phyloP scores from a whole-genome alignment of 2,797 vertebrate species.

The Rhinatrema bivittatum region DNA sequence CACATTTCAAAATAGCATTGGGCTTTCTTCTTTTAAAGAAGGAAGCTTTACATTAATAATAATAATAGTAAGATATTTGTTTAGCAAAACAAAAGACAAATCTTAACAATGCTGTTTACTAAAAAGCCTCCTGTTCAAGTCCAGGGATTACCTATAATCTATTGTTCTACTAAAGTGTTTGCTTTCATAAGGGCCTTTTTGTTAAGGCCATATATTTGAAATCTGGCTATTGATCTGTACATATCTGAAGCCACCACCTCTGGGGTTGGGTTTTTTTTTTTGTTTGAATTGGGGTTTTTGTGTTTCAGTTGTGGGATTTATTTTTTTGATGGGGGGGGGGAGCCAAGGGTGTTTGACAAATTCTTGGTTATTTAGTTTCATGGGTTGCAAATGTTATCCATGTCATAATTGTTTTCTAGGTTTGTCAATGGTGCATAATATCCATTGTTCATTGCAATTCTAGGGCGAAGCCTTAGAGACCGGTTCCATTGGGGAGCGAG shows the following conservation, averaged over 20 bases:
- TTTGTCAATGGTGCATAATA: constrained; percentile 34
- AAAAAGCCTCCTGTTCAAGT: constrained; percentile 42
- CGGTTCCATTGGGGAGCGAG: constrained; percentile 36
- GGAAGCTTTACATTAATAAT: constrained; percentile 42
- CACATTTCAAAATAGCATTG: constrained; percentile 25
- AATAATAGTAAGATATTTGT: constrained; percentile 50
- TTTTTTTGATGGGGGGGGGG: no score
- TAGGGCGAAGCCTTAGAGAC: constrained; percentile 31
- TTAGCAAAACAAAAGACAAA: constrained; percentile 48
- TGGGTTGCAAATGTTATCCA: constrained; percentile 37
- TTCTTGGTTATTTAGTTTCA: constrained; percentile 38
- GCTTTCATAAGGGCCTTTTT: constrained; percentile 47
- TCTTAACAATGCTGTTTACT: constrained; percentile 53
- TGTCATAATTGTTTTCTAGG: constrained; percentile 43
- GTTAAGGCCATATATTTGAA: constrained; percentile 48
- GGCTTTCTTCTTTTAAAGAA: constrained; percentile 34
- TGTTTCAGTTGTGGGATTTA: no score
- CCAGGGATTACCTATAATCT: constrained; percentile 41
- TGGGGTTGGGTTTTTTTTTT: no score
- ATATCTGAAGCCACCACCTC: constrained; percentile 26
- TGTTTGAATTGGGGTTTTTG: no score
- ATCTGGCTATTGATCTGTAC: constrained; percentile 43
- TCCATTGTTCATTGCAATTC: constrained; percentile 43
- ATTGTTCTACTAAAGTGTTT: constrained; percentile 55
- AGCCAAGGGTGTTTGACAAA: no score